Evolutionary conservation across 1,140 invertebrate genomes (phyloP).

Genomic region (Acyrthosiphon pisum): DNA sequence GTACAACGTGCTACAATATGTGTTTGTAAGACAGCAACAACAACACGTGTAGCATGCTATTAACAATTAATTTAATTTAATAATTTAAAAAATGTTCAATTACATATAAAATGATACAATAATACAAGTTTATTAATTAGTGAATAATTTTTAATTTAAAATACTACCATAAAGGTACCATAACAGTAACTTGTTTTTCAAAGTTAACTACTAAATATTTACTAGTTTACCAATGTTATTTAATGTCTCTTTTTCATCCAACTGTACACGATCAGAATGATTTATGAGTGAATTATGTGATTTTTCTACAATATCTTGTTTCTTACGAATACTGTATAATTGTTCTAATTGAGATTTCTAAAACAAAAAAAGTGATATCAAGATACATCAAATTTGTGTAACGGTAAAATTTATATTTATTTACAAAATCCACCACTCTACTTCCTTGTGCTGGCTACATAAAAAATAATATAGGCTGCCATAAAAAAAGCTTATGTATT

Average conservation of each 20-base stretch:
- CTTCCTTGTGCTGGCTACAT: not conserved
- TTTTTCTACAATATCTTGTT: not conserved
- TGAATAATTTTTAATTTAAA: not conserved
- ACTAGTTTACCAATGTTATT: conserved; percentile 33
- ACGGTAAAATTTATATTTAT: not conserved
- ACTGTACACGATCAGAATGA: not conserved
- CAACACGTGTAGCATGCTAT: no score
- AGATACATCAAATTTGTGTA: not conserved
- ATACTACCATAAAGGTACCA: not conserved
- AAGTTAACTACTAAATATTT: not conserved
- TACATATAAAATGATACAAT: no score
- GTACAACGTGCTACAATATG: no score
- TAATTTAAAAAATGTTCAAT: no score
- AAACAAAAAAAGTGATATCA: not conserved
- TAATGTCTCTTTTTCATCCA: not conserved
- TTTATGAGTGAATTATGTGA: not conserved
- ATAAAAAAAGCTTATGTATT: not conserved
- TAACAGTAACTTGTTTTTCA: not conserved
- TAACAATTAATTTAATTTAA: no score
- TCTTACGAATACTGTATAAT: not conserved
- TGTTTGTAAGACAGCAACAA: no score
- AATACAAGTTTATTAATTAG: not conserved
- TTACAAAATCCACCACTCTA: not conserved
- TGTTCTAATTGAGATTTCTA: conserved; percentile 44
- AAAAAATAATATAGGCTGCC: not conserved